Evolutionary conservation across 2,113 vertebrate species (phyloP), one percentile per base, ranked within the genome.

Genomic region (Holacanthus passer): DNA sequence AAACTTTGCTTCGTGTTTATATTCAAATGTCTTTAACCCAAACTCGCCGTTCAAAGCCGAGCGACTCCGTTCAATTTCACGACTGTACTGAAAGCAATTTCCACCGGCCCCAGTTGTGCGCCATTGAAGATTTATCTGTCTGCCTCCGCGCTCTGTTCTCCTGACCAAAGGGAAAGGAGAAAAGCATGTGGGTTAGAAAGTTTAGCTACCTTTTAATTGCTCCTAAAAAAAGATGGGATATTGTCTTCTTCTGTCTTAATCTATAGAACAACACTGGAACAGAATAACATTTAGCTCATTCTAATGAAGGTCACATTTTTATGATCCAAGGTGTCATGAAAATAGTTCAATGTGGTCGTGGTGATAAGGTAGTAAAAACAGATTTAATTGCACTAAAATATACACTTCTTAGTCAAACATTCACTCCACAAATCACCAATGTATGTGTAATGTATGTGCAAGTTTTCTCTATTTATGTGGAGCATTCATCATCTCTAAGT

Each of bases 41-140:
- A 86, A 82, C 63, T 84, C 58, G 3, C 22, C 0, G 10, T 72
- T 83, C 85, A 85, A 86, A 89, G 81, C 71, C 1, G 1, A 62
- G 69, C 0, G 22, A 27, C 32, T 81, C 24, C 16, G 6, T 82
- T 81, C 41, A 48, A 71, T 82, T 84, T 85, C 64, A 65, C 56
- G 47, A 85, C 35, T 22, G 31, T 16, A 77, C 41, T 81, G 59
- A 87, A 85, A 80, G 74, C 64, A 78, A 66, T 85, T 87, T 90
- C 79, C 62, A 79, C 47, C 20, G 4, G 60, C 60, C 77, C n/a
- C 50, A 29, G 66, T 82, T 73, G 50, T 81, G 53, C 56, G 24
- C 22, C 77, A 85, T 24, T 79, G 68, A 72, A 76, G 80, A 85
- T 79, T 72, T 78, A 75, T 83, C 73, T 81, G 24, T 24, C 10